Conservation (phyloP, 2,888 invertebrate genomes). For the Unio pictorum region DNA sequence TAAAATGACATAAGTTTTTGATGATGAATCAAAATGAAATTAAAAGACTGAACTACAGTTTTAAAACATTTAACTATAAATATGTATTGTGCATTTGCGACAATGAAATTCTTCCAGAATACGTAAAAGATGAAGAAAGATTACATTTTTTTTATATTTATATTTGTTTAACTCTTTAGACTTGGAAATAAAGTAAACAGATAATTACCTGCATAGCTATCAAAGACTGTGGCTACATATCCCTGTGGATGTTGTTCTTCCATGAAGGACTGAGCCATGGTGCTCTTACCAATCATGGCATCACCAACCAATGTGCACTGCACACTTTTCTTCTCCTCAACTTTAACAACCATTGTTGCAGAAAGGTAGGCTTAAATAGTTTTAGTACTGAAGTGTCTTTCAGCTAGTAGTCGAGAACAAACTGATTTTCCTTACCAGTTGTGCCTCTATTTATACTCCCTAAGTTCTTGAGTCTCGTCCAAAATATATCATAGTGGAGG, state of each 20-base stretch:
- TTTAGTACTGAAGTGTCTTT: no score
- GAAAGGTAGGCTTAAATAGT: no score
- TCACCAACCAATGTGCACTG: constrained; percentile 53
- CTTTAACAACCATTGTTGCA: constrained; percentile 28
- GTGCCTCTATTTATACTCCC: no score
- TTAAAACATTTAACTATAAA: no score
- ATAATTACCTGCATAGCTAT: constrained; percentile 48
- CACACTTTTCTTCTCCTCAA: constrained; percentile 35
- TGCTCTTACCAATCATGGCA: constrained; percentile 58
- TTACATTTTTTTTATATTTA: constrained; percentile 9
- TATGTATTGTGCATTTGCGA: no score
- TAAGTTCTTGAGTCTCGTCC: no score
- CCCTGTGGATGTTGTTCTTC: constrained; percentile 34
- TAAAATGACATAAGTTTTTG: constrained; percentile 1
- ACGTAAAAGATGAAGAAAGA: constrained; percentile 12
- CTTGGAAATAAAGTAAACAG: background rate
- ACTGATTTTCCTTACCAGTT: no score
- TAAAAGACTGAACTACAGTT: no score
- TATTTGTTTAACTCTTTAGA: background rate
- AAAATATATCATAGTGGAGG: no score
- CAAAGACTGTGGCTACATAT: constrained; percentile 49
- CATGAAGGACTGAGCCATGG: constrained; percentile 46
- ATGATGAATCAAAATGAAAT: background rate
- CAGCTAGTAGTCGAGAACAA: no score
- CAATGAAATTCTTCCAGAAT: no score